A percentile compares a stretch with the other conserved stretches of the same genome.
phyloP scores from a whole-genome alignment of 1,140 invertebrate species.

The Drosophila mauritiana region DNA sequence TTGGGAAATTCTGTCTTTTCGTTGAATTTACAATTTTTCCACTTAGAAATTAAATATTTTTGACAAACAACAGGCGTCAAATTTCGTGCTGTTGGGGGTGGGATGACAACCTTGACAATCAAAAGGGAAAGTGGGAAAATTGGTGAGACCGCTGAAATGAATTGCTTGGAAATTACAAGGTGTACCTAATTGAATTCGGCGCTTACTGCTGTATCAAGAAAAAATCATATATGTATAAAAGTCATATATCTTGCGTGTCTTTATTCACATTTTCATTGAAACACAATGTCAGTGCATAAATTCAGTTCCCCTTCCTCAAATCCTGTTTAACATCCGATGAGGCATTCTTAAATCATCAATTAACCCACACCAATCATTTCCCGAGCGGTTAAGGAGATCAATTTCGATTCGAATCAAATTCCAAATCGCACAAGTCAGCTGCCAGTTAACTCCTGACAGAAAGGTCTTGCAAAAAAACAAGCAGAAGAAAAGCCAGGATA shows the following conservation, averaged over 20 bases:
- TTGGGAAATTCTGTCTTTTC: slow-evolving; percentile 42
- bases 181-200: slow-evolving; percentile 18
- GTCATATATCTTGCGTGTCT: too few species aligned
- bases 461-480: slow-evolving; percentile 28
- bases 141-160: slow-evolving; percentile 12
- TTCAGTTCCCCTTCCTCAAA: not conserved
- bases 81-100: not conserved
- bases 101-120: slow-evolving; percentile 2
- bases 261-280: too few species aligned
- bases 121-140: not conserved
- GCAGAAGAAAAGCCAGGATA: slow-evolving; percentile 30
- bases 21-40: slow-evolving; percentile 54
- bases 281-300: too few species aligned
- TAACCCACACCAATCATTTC: slow-evolving; percentile 17
- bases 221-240: too few species aligned
- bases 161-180: slow-evolving; percentile 37
- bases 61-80: slow-evolving; percentile 59
- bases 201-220: not conserved
- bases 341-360: slow-evolving; percentile 15
- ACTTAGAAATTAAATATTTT: slow-evolving; percentile 68
- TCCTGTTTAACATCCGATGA: slow-evolving; percentile 1
- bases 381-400: slow-evolving; percentile 24
- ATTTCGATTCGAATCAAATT: slow-evolving; percentile 42
- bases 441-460: slow-evolving; percentile 59
- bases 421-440: slow-evolving; percentile 28